Evolutionary conservation across 2,113 vertebrate species (phyloP).

Genomic region (Cisticola juncidis): DNA sequence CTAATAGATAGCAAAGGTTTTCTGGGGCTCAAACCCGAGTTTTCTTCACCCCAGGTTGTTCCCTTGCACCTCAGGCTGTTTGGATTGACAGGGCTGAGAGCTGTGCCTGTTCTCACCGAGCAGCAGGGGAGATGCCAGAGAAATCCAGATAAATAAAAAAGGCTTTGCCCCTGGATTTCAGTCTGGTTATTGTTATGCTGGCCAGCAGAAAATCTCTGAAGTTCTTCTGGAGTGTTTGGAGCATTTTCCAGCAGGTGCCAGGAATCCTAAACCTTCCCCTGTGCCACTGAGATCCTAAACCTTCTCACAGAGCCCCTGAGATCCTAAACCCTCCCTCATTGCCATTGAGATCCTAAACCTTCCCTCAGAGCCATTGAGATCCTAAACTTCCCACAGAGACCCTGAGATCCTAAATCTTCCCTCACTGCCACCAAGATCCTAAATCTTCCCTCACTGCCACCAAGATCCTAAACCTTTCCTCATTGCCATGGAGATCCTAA

Average conservation of each 20-base stretch:
- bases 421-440: neutral
- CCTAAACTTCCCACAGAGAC: neutral
- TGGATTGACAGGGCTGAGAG: neutral
- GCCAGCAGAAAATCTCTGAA: neutral
- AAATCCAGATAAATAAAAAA: neutral
- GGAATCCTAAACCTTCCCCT: neutral
- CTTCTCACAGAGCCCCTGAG: neutral
- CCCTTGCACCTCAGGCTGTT: neutral
- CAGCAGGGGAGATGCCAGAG: neutral
- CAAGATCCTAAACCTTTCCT: neutral
- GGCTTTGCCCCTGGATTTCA: neutral
- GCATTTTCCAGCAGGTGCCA: neutral
- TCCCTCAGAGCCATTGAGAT: neutral
- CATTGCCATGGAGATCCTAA: neutral
- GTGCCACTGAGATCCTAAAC: too few species aligned
- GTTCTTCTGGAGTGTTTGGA: neutral
- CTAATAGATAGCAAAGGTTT: neutral
- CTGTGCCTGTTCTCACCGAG: neutral
- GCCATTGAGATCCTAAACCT: neutral
- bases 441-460: neutral
- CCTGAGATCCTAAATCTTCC: neutral
- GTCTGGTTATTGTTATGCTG: rapidly evolving
- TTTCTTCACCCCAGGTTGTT: neutral
- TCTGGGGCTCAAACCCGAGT: neutral
- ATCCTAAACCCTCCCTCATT: neutral